Evolutionary conservation across 2,888 invertebrate species (phyloP).

Genomic region (Phorcus lineatus): DNA sequence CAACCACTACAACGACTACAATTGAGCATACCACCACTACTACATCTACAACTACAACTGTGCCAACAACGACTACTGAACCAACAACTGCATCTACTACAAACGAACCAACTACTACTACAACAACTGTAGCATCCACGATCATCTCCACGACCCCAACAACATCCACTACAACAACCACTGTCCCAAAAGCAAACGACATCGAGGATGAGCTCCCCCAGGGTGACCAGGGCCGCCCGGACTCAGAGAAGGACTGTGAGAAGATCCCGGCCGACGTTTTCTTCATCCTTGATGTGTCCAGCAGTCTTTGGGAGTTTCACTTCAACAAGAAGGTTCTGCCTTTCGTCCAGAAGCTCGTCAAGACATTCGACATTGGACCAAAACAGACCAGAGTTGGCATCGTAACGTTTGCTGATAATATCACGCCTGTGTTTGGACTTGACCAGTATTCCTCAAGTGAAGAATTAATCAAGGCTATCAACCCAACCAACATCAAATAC

Average conservation of each 20-base stretch:
- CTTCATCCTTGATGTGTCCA: constrained; percentile 49
- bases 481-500: not conserved
- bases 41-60: not conserved
- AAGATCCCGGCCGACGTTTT: constrained; percentile 35
- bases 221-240: not conserved
- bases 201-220: not conserved
- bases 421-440: constrained; percentile 40
- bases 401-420: constrained; percentile 21
- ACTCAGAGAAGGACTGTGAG: constrained; percentile 22
- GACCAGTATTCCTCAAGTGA: constrained; percentile 29
- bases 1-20: constrained; percentile 30
- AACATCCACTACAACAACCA: not conserved
- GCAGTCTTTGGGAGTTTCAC: constrained; percentile 40
- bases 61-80: constrained; percentile 7
- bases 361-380: constrained; percentile 28
- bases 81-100: not conserved
- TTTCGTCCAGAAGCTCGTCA: constrained; percentile 32
- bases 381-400: constrained; percentile 24
- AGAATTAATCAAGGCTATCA: constrained; percentile 27
- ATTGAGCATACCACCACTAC: constrained; percentile 21
- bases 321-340: constrained; percentile 39
- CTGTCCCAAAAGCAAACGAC: not conserved
- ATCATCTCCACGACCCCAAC: not conserved
- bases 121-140: not conserved
- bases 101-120: not conserved